A percentile compares a stretch with the other conserved stretches of the same genome.
These are phyloP conservation scores for Metridium senile DNA, from an alignment of 92 coral and sea anemone species.

Conservation along the genomic window DNA sequence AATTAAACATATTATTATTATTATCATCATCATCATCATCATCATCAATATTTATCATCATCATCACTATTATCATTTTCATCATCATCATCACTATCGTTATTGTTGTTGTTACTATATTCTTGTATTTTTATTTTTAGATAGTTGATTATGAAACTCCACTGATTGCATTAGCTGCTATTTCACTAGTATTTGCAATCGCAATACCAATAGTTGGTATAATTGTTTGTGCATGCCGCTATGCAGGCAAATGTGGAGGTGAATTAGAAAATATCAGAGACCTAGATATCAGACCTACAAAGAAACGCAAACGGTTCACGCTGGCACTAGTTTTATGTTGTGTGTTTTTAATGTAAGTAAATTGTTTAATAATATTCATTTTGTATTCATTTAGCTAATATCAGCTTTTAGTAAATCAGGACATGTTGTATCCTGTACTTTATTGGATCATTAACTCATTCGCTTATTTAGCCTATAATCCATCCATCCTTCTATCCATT, in stretches of 20 bases:
- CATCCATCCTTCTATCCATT: not conserved
- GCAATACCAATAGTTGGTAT: slow-evolving; percentile 69
- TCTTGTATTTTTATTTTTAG: slow-evolving; percentile 15
- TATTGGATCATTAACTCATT: not conserved
- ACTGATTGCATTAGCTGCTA: slow-evolving; percentile 56
- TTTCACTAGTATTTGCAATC: slow-evolving; percentile 64
- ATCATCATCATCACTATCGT: no score
- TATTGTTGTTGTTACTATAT: not conserved
- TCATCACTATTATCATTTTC: no score
- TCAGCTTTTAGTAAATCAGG: no score
- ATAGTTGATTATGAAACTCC: slow-evolving; percentile 75
- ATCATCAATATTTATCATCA: no score
- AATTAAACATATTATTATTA: no score
- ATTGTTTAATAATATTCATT: no score
- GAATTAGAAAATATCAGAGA: slow-evolving; percentile 32
- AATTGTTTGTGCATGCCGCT: slow-evolving; percentile 71
- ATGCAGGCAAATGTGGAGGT: slow-evolving; percentile 67
- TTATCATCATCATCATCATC: no score
- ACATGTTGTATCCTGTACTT: no score
- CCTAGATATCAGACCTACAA: slow-evolving; percentile 59
- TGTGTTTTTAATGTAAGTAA: slow-evolving; percentile 64
- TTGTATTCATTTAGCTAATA: no score
- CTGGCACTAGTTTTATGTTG: slow-evolving; percentile 61
- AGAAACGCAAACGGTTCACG: slow-evolving; percentile 54
- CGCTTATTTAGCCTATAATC: not conserved